Evolutionary conservation across 2,113 vertebrate genomes (phyloP).

Genomic region (Chamaea fasciata): DNA sequence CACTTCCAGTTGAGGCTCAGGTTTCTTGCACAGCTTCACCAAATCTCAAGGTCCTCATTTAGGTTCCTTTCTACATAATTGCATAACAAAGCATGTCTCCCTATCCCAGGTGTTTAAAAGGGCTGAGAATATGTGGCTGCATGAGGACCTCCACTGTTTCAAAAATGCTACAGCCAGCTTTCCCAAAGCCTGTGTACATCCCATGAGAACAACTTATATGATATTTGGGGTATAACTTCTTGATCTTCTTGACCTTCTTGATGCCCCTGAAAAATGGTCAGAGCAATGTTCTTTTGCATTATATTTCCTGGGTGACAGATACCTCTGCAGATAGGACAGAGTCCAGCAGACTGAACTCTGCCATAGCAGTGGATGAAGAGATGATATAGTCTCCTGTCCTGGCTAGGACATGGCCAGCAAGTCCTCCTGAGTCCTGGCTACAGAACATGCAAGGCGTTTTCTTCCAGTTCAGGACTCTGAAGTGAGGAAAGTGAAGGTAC

Average conservation of each 20-base stretch:
- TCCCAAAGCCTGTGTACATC: neutral
- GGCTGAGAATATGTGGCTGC: rapidly evolving
- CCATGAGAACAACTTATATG: neutral
- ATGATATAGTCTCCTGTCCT: neutral
- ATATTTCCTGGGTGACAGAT: neutral
- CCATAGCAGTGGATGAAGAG: neutral
- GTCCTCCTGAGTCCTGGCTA: neutral
- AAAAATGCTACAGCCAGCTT: neutral
- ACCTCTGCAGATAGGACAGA: neutral
- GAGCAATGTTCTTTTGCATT: neutral
- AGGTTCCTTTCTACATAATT: neutral
- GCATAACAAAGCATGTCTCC: neutral
- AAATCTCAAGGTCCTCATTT: neutral
- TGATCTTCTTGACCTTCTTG: neutral
- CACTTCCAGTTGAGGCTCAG: neutral
- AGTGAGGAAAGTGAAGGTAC: too few relatives aligned
- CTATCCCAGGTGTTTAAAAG: neutral
- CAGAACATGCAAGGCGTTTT: neutral
- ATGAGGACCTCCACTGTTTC: neutral
- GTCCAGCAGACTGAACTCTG: neutral
- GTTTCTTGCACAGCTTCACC: neutral
- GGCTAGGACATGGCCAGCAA: neutral
- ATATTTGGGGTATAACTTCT: rapidly evolving
- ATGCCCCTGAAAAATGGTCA: neutral
- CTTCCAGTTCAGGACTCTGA: neutral